A percentile compares a stretch with the other conserved stretches of the same genome.
Evolutionary conservation across 2,888 invertebrate species (phyloP).

Genomic region (Ellobium chinense): DNA sequence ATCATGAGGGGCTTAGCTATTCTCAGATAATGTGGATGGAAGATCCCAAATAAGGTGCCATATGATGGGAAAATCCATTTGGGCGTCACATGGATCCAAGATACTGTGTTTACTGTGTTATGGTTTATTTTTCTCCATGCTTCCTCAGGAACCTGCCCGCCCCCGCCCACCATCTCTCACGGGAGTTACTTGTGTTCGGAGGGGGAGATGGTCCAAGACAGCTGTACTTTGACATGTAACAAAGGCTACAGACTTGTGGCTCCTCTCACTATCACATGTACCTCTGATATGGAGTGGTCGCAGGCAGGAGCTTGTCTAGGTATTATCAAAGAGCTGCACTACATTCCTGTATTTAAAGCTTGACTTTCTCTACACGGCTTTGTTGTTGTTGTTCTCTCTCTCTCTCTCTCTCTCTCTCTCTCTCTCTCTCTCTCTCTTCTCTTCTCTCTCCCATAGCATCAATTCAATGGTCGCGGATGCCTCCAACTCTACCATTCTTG

Average conservation of each 20-base stretch:
- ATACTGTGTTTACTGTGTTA: not conserved
- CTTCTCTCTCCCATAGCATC: too few species aligned
- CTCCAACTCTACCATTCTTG: too few species aligned
- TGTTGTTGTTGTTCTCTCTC: not conserved
- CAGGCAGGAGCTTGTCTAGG: not conserved
- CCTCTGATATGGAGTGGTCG: not conserved
- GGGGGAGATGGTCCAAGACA: not conserved
- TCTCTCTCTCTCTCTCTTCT: too few species aligned
- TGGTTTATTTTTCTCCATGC: not conserved
- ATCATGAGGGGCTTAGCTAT: too few species aligned
- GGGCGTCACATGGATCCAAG: not conserved
- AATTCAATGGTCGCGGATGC: too few species aligned
- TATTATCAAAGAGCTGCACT: too few species aligned
- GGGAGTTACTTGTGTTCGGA: not conserved
- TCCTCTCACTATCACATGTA: not conserved
- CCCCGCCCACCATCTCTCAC: not conserved
- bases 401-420: constrained; percentile 8
- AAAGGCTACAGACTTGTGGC: not conserved
- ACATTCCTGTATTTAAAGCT: too few species aligned
- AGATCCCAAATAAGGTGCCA: not conserved
- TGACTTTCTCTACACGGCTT: too few species aligned
- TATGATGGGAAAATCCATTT: too few species aligned
- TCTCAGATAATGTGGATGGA: not conserved
- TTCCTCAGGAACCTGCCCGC: not conserved
- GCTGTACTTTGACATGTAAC: not conserved